Evolutionary conservation across 2,888 invertebrate genomes (phyloP).

Genomic region (Tetrapedia diversipes): DNA sequence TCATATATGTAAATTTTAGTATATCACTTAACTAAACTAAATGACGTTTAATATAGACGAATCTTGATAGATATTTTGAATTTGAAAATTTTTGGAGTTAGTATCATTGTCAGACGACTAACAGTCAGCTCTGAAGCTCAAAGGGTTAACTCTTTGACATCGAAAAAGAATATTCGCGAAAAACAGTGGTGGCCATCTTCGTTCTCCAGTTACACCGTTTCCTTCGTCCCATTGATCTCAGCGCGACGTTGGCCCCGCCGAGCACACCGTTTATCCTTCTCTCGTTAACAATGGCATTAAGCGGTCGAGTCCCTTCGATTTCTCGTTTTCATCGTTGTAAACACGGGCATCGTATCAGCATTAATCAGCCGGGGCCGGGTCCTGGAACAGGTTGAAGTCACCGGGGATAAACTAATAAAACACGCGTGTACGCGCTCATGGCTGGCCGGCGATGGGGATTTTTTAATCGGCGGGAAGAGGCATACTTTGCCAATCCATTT

Average conservation of each 20-base stretch:
- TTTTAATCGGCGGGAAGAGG: conserved; percentile 65
- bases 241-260: background rate
- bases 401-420: conserved; percentile 48
- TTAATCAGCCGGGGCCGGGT: conserved; percentile 35
- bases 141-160: too few species aligned
- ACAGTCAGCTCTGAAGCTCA: too few species aligned
- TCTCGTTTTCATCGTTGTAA: conserved; percentile 20
- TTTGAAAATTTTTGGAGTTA: too few species aligned
- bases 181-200: too few species aligned
- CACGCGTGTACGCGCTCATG: conserved; percentile 17
- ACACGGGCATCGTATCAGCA: conserved; percentile 22
- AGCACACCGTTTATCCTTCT: background rate
- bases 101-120: too few species aligned
- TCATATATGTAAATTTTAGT: too few species aligned
- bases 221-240: too few species aligned
- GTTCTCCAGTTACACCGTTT: too few species aligned
- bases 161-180: too few species aligned
- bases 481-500: conserved; percentile 69
- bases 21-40: too few species aligned
- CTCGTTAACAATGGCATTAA: conserved; percentile 32
- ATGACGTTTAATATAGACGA: too few species aligned
- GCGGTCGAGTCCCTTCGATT: background rate
- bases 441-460: conserved; percentile 40
- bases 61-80: too few species aligned
- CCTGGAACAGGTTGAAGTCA: conserved; percentile 40